phyloP scores from a whole-genome alignment of 30 jellyfish, hydroid and myxozoan genomes.

The Clytia hemisphaerica region DNA sequence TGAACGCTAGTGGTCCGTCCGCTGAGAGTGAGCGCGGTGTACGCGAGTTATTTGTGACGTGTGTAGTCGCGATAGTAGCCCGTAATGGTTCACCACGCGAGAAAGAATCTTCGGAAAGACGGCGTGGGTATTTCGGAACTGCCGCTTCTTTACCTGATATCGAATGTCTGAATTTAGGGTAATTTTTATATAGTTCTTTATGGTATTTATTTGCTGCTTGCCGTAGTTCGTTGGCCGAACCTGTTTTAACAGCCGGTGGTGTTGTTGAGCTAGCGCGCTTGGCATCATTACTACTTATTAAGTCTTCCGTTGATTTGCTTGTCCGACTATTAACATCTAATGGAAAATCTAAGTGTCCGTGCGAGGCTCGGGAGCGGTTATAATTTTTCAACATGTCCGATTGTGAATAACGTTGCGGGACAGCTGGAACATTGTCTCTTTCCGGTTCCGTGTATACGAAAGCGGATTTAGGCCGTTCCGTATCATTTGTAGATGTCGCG shows the following conservation, averaged over 20 bases:
- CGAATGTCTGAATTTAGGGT: constrained; percentile 89
- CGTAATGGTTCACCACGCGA: constrained; percentile 36
- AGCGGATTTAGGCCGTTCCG: constrained; percentile 25
- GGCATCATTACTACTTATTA: constrained; percentile 28
- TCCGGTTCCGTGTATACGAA: not conserved
- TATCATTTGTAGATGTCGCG: not conserved
- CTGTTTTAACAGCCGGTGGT: constrained; percentile 13
- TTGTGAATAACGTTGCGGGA: not conserved
- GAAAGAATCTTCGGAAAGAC: constrained; percentile 29
- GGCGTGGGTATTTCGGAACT: constrained; percentile 12
- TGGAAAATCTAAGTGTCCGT: not conserved
- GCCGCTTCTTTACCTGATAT: constrained; percentile 18
- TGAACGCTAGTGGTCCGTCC: not conserved
- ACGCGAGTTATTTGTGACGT: not conserved
- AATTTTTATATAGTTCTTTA: constrained; percentile 64
- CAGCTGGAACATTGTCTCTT: not conserved
- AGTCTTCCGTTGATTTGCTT: constrained; percentile 83
- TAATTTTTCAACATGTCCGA: constrained; percentile 32
- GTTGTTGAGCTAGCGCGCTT: constrained; percentile 14
- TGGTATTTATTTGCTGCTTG: constrained; percentile 93
- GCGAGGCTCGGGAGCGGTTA: constrained; percentile 36
- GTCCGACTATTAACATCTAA: constrained; percentile 1
- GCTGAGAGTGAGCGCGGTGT: constrained; percentile 20
- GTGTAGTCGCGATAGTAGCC: constrained; percentile 36
- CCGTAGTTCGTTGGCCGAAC: constrained; percentile 81